These are phyloP conservation scores for Apotomis turbidana DNA, from an alignment of 2,888 invertebrate genomes.

Conservation along the genomic window DNA sequence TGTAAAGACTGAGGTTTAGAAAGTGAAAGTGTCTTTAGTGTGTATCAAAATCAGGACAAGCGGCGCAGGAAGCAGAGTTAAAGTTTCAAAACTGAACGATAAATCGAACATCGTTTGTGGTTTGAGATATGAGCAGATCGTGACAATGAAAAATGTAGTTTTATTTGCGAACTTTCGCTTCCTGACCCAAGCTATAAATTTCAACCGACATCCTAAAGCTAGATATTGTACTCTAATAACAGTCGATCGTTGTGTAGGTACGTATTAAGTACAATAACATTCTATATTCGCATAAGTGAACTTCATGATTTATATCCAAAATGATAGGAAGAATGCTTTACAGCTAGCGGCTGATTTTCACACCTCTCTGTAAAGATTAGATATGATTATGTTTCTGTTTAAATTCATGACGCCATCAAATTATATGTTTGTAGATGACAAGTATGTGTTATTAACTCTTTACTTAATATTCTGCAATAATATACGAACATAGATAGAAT, in stretches of 20 bases:
- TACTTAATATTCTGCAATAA: no score
- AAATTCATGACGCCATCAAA: background rate
- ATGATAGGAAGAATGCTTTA: conserved; percentile 2
- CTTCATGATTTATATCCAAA: background rate
- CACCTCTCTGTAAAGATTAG: background rate
- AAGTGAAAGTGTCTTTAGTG: conserved; percentile 52
- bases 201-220: background rate
- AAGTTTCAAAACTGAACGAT: background rate
- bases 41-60: conserved; percentile 42
- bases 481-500: no score
- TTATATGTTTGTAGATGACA: background rate
- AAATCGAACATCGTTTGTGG: background rate
- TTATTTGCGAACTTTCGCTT: background rate
- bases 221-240: conserved; percentile 4
- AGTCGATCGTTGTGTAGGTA: background rate
- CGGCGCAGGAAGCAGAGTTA: background rate
- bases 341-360: background rate
- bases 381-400: background rate
- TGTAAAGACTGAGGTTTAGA: conserved; percentile 40
- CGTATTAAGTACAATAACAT: background rate
- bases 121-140: background rate
- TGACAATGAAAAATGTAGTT: background rate
- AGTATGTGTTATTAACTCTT: no score
- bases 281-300: background rate
- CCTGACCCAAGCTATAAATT: no score